phyloP scores from a whole-genome alignment of 2,797 vertebrate genomes.

The Neosilurus hyrtlii region DNA sequence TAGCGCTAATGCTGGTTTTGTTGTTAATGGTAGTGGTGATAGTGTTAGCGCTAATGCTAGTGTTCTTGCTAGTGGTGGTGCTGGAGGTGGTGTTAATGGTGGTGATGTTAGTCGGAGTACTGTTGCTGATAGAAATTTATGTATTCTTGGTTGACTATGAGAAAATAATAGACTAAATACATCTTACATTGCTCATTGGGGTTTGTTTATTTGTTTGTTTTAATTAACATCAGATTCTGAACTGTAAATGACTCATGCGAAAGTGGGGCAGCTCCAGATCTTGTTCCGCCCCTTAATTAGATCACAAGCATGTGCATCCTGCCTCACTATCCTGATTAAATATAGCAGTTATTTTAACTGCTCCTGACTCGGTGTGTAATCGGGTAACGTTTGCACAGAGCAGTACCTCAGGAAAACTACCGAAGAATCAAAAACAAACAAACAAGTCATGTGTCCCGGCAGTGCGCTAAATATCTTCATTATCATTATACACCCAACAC shows the following conservation, averaged over 20 bases:
- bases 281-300: constrained; percentile 32
- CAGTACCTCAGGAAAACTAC: not conserved
- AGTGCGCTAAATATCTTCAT: not conserved
- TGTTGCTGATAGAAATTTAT: not conserved
- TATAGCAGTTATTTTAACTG: constrained; percentile 43
- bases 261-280: constrained; percentile 9
- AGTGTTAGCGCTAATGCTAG: not conserved
- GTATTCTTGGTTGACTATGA: not conserved
- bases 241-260: constrained; percentile 12
- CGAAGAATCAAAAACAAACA: not conserved
- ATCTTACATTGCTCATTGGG: not conserved
- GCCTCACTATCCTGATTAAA: constrained; percentile 30
- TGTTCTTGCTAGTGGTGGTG: not conserved
- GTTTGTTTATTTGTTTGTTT: not conserved
- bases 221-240: not conserved
- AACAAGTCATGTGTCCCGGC: not conserved
- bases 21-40: not conserved
- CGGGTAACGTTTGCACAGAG: not conserved
- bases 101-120: not conserved
- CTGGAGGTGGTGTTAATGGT: not conserved
- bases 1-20: not conserved
- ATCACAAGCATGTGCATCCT: constrained; percentile 34
- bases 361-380: constrained; percentile 21
- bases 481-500: not conserved
- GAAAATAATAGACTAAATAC: not conserved